A percentile compares a stretch with the other conserved stretches of the same genome.
Conservation (phyloP, 2,797 vertebrate species). For the Trematomus bernacchii region DNA sequence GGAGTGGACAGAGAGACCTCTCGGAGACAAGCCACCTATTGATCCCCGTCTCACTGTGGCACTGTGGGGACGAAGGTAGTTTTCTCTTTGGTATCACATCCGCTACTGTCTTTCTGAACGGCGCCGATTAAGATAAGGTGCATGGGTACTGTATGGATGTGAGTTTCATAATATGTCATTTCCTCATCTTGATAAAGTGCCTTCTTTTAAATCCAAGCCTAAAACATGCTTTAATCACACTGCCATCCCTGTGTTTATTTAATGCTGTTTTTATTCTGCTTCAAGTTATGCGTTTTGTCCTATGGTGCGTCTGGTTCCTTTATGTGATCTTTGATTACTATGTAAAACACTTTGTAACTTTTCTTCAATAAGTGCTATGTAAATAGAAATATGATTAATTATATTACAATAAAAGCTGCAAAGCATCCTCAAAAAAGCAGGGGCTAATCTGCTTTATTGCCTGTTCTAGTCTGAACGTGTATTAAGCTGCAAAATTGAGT, state of each 20-base stretch:
- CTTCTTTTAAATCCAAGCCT: no score
- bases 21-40: slow-evolving; percentile 72
- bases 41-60: slow-evolving; percentile 57
- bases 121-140: slow-evolving; percentile 4
- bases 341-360: no score
- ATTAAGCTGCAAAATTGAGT: neutral
- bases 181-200: neutral
- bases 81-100: slow-evolving; percentile 40
- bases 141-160: neutral
- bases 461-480: neutral
- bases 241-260: no score
- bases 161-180: neutral
- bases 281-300: no score
- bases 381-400: no score
- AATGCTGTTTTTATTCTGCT: no score
- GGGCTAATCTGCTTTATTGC: neutral
- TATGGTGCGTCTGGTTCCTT: no score
- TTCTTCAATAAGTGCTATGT: no score
- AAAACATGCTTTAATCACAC: no score
- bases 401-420: no score
- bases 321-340: no score
- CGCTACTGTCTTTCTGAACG: slow-evolving; percentile 6
- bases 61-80: slow-evolving; percentile 23
- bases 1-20: slow-evolving; percentile 58
- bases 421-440: slow-evolving; percentile 4